Evolutionary conservation across 2,888 invertebrate species (phyloP), one percentile per base, ranked within the genome.

Genomic region (Helleia helle): DNA sequence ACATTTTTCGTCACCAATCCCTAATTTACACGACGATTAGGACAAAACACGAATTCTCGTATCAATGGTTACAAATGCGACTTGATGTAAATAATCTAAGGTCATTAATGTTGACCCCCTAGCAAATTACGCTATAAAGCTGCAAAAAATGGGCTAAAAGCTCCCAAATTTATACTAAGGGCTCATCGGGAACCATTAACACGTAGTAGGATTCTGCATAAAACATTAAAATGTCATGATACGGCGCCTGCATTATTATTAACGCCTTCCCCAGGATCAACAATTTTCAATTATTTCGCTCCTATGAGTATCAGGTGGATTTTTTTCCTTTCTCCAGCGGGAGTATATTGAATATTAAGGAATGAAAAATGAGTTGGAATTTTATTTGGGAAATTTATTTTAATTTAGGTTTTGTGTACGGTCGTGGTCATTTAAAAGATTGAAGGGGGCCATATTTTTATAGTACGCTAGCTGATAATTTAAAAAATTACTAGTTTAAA

Each of bases 181-280:
- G 64, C 71, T 71, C 74, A 73, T 72, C 71, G 64, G 55, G 55
- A 50, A 45, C 76, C 76, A 79, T 81, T 79, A 79, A 71, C 77
- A 77, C 73, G 71, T 71, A 71, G 66, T 70, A 71, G 60, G 63
- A 65, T 59, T 69, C 67, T 75, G 72, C 72, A 77, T 75, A 74
- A 79, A 72, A 74, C 74, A 81, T 80, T 77, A 77, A 80, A 77
- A 69, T 62, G 68, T 72, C 69, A 62, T 56, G 64, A 63, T 60
- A 58, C 59, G 46, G 49, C 61, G 66, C 62, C 57, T 71, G 73
- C 71, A 71, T 51, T 68, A 63, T 72, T 74, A 76, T 76, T 75
- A 75, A 79, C 66, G 64, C 55, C 51, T 44, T 52, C 50, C 40
- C 44, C 57, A 51, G 60, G 65, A 70, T 72, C 70, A 75, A 73